Base-by-base conservation (phyloP, 2,113 vertebrate genomes). In the Salminus brasiliensis region DNA sequence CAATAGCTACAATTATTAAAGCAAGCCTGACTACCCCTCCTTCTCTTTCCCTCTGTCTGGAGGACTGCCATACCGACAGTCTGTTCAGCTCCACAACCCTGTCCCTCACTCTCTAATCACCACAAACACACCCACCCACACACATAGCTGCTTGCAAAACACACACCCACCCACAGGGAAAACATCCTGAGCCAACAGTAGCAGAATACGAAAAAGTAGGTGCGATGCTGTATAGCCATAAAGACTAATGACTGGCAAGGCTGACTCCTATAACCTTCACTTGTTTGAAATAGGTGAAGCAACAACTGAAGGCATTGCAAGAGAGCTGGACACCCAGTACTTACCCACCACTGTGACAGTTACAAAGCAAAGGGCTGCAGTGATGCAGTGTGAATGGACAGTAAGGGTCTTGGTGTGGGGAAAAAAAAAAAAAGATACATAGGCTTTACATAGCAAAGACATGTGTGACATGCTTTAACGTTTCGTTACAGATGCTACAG, bases 1-100 rank as follows among this genome's bases (percentile, higher is more conserved):
- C 90, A 90, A 91, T 91, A 92, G 83, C 87, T 84, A 89, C 88
- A 91, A 89, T 89, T 86, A 88, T 89, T 85, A 89, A 87, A 87
- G 11, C 16, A 27, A 34, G 41, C 47, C 25, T 45, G 9, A 66
- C 55, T 66, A 55, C 10, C 10, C 69, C 5, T 60, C 52, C 39
- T n/a, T 18, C 4, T 78, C 69, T 71, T 45, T 71, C 76, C 29
- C 45, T 49, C 29, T 2, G 29, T 71, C 53, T 78, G 76, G 55
- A 71, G 57, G 47, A 70, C 68, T 78, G 53, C 55, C 76, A 62
- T 15, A 5, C 2, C 30, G 69, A 15, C 23, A 32, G 29, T 62
- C 41, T 36, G 10, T 18, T 60, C 39, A 59, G 76, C 30, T 78
- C 15, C 12, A 49, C 53, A 16, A 39, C 67, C 34, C 67, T 36